Base-by-base conservation (phyloP, 2,888 invertebrate genomes). In the Eristalis pertinax region DNA sequence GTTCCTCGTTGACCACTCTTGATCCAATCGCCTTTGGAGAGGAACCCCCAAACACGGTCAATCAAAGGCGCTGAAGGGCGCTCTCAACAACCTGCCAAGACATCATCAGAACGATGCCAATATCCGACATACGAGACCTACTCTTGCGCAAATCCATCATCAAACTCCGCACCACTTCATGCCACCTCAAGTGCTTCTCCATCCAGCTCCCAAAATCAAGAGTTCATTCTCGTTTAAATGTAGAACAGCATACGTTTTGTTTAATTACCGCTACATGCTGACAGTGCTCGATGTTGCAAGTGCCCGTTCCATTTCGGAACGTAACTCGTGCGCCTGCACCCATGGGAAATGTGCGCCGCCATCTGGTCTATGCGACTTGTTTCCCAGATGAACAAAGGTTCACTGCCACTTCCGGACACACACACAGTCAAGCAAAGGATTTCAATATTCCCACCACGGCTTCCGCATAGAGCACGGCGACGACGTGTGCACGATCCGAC, bases 381-480 rank as follows among this genome's bases (percentile, higher is more conserved):
- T 65, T 65, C 24, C 50, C 19, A 60, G 50, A 13, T 10, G 68
- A 65, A 41, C 38, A 41, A 41, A 64, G 22, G 35, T 38, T 24
- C 24, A n/a, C 38, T 26, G 43, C 74, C n/a, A 58, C 63, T 80
- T 87, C 84, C 87, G 87, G 84, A 84, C 68, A 68, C 22, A 22
- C 19, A 60, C 15, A 76, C 56, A 32, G 15, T 58, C 76, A 3
- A 70, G 64, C 80, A 35, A 60, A 77, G 41, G 63, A 79, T 83
- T 83, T 85, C 82, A 72, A 87, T 79, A 79, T 82, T 82, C 77
- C 38, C 77, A 85, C 11, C 62, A 29, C 32, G 62, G 56, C 87
- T 87, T 87, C 87, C 87, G 87, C 75, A 65, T 84, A 79, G 68
- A 35, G 79, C 70, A 82, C 70, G 26, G 26, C 26, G 29, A 29